These are phyloP conservation scores for Lepeophtheirus nordmannii DNA, from an alignment of 2,888 invertebrate genomes.

Conservation along the genomic window DNA sequence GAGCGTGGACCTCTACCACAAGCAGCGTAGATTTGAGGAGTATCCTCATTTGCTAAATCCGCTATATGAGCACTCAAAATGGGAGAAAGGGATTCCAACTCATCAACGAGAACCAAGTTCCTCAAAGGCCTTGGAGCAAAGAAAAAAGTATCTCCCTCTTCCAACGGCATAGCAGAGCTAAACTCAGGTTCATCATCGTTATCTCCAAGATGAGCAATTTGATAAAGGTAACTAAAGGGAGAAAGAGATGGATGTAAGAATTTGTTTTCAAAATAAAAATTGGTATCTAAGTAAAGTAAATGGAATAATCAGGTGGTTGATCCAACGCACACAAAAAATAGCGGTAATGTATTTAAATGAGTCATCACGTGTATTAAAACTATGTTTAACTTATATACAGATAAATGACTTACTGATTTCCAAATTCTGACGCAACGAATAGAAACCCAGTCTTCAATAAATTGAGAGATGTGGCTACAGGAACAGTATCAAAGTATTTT, in stretches of 20 bases:
- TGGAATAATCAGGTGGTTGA: too few species aligned
- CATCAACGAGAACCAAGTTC: slow-evolving; percentile 90
- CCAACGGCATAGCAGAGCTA: slow-evolving; percentile 91
- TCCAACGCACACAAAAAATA: slow-evolving; percentile 14
- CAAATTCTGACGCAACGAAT: slow-evolving; percentile 96
- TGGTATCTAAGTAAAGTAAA: neutral
- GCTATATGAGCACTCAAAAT: slow-evolving; percentile 69
- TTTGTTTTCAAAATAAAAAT: slow-evolving; percentile 11
- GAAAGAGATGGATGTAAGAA: slow-evolving; percentile 27
- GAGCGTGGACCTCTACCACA: slow-evolving; percentile 93
- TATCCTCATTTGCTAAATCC: slow-evolving; percentile 93
- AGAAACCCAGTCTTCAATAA: slow-evolving; percentile 96
- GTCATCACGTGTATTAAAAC: slow-evolving; percentile 30
- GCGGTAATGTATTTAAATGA: neutral
- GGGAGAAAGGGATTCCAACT: slow-evolving; percentile 86
- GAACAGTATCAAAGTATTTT: slow-evolving; percentile 98
- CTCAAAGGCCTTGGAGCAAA: slow-evolving; percentile 84
- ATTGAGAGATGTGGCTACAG: slow-evolving; percentile 89
- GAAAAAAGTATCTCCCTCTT: slow-evolving; percentile 97
- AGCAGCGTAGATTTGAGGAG: slow-evolving; percentile 88
- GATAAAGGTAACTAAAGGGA: slow-evolving; percentile 63
- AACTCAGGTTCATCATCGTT: slow-evolving; percentile 98
- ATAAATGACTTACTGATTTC: slow-evolving; percentile 78
- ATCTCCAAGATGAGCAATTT: slow-evolving; percentile 98
- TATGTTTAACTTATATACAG: slow-evolving; percentile 8